Evolutionary conservation across 2,797 vertebrate genomes (phyloP).

Genomic region (Pipistrellus kuhlii): DNA sequence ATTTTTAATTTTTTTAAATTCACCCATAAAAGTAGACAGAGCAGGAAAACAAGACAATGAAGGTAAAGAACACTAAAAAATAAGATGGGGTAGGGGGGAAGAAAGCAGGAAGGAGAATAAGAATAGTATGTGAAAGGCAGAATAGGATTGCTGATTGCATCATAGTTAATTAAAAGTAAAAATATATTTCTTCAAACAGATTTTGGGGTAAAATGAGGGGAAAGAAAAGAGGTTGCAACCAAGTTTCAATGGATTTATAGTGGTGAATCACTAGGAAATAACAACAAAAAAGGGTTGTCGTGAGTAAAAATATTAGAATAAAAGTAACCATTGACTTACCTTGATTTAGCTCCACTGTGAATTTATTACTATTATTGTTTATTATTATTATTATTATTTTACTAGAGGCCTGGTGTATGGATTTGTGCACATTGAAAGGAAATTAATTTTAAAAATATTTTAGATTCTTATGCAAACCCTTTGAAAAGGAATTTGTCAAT

Average conservation of each 20-base stretch:
- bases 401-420: no score
- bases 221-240: not conserved
- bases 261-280: not conserved
- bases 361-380: not conserved
- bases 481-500: not conserved
- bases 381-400: not conserved
- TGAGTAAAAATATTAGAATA: not conserved
- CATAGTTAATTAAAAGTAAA: not conserved
- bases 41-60: not conserved
- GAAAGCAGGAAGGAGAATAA: accelerated
- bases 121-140: not conserved
- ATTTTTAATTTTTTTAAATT: not conserved
- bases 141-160: not conserved
- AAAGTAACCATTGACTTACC: not conserved
- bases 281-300: not conserved
- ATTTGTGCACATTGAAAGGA: no score
- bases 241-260: not conserved
- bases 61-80: not conserved
- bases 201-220: not conserved
- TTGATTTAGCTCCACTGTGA: not conserved
- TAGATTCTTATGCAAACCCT: not conserved
- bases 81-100: accelerated
- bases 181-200: not conserved
- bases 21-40: not conserved
- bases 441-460: no score